These are phyloP conservation scores for Acromyrmex echinatior DNA, from an alignment of 1,140 invertebrate genomes.

Conservation along the genomic window DNA sequence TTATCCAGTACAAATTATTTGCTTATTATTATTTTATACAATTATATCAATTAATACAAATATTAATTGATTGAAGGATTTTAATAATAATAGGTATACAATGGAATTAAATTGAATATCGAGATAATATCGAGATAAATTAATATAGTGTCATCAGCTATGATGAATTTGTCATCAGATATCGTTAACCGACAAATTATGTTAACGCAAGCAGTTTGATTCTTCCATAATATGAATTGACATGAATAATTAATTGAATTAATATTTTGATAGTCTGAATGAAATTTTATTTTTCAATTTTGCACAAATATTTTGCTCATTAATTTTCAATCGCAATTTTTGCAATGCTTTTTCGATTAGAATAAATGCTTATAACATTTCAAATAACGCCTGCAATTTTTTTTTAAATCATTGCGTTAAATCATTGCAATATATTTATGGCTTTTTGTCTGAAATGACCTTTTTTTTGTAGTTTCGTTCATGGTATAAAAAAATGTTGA, in stretches of 20 bases:
- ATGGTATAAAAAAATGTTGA: not conserved
- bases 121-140: constrained; percentile 1
- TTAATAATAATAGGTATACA: not conserved
- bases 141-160: not conserved
- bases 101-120: not conserved
- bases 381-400: not conserved
- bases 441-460: not conserved
- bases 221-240: not conserved
- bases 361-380: not conserved
- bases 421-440: not conserved
- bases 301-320: not conserved
- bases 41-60: not conserved
- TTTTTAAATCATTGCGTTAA: not conserved
- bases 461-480: not conserved
- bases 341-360: not conserved
- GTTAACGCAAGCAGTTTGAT: not conserved
- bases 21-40: not conserved
- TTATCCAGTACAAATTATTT: not conserved
- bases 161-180: constrained; percentile 4
- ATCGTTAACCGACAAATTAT: not conserved
- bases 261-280: not conserved
- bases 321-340: not conserved
- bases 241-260: not conserved
- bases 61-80: not conserved
- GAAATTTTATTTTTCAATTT: not conserved